These are phyloP conservation scores for Delia radicum DNA, from an alignment of 1,140 invertebrate species.

Conservation along the genomic window DNA sequence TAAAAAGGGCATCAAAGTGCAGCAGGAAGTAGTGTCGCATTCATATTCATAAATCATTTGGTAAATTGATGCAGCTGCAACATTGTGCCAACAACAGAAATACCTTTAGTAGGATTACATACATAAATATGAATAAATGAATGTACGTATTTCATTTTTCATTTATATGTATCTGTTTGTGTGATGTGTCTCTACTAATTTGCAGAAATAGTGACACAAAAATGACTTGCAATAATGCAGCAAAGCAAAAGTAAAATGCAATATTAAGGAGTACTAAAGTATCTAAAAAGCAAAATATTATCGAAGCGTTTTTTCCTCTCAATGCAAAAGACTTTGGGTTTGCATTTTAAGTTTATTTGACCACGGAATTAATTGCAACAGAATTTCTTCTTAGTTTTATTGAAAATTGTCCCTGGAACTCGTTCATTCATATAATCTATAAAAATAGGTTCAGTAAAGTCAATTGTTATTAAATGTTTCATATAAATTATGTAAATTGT, in stretches of 20 bases:
- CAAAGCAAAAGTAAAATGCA: background rate
- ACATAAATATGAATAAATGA: background rate
- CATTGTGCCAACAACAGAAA: background rate
- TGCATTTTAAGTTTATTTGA: too few species aligned
- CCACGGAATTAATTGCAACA: too few species aligned
- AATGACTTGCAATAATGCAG: background rate
- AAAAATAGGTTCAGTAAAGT: too few species aligned
- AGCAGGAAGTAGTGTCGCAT: conserved; percentile 48
- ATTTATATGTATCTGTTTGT: background rate
- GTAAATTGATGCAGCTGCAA: conserved; percentile 23
- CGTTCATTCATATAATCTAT: too few species aligned
- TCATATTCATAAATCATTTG: conserved; percentile 53
- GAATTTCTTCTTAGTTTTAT: too few species aligned
- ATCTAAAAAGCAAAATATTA: too few species aligned
- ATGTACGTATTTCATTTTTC: background rate
- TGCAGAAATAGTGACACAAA: background rate
- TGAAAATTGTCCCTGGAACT: too few species aligned
- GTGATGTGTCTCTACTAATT: background rate
- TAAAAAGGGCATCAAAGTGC: conserved; percentile 1
- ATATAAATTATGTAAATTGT: too few species aligned
- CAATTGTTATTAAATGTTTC: too few species aligned
- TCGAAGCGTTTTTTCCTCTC: too few species aligned
- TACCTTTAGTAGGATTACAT: background rate
- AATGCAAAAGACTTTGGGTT: too few species aligned
- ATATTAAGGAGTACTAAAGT: background rate